A percentile compares a stretch with the other conserved stretches of the same genome.
These are phyloP conservation scores for Lydus trimaculatus DNA, from an alignment of 2,888 invertebrate genomes.

Conservation along the genomic window DNA sequence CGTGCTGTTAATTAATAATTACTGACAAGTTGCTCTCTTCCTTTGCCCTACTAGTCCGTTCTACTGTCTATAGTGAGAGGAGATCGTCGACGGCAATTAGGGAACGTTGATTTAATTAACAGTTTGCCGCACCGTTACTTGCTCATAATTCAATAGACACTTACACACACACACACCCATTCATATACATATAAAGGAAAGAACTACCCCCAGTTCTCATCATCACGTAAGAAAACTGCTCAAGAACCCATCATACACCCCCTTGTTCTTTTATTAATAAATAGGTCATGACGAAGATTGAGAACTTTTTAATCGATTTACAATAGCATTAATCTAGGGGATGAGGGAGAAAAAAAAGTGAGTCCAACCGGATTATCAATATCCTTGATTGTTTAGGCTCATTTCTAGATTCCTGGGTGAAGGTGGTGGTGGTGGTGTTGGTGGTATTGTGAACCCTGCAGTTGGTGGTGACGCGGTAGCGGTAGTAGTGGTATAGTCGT, in stretches of 20 bases:
- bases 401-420: constrained; percentile 49
- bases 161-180: neutral
- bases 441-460: constrained; percentile 48
- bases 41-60: constrained; percentile 56
- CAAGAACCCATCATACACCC: neutral
- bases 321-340: neutral
- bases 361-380: neutral
- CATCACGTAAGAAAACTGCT: neutral
- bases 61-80: constrained; percentile 48
- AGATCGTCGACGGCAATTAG: constrained; percentile 50
- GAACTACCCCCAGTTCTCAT: neutral
- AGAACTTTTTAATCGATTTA: neutral
- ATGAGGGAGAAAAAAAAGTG: no score
- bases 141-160: constrained; percentile 29
- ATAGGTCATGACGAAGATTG: neutral
- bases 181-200: neutral
- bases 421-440: constrained; percentile 42
- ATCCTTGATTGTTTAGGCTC: constrained; percentile 33
- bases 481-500: constrained; percentile 29
- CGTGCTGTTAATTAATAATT: constrained; percentile 65
- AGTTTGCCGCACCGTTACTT: constrained; percentile 55
- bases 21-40: constrained; percentile 63
- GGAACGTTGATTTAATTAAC: constrained; percentile 54
- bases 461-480: constrained; percentile 42
- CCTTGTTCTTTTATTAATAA: neutral